Conservation (phyloP, 2,113 vertebrate genomes). For the Micronisus gabar region DNA sequence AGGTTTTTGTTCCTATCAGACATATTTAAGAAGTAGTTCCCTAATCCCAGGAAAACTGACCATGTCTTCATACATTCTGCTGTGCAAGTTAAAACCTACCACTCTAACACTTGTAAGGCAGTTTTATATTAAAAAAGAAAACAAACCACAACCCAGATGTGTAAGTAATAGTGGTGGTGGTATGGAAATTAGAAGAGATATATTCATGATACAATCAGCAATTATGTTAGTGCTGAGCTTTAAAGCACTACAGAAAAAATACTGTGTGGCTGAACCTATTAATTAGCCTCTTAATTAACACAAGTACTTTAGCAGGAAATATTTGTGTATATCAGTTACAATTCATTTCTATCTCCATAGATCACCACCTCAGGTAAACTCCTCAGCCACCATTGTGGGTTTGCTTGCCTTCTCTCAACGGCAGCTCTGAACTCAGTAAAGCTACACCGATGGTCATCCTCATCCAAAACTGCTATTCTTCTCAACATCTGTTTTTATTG, state of each 20-base stretch:
- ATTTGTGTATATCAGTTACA: background rate
- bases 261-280: background rate
- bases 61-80: no score
- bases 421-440: background rate
- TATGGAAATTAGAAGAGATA: background rate
- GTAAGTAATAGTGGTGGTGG: rapidly evolving
- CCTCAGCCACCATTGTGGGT: background rate
- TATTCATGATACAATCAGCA: background rate
- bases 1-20: background rate
- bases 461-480: background rate
- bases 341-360: background rate
- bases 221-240: background rate
- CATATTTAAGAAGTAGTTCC: background rate
- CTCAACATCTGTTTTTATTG: background rate
- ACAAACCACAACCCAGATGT: rapidly evolving
- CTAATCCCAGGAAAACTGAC: background rate
- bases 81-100: background rate
- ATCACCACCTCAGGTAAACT: background rate
- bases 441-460: background rate
- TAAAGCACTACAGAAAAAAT: background rate
- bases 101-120: background rate
- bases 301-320: background rate
- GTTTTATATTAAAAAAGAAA: background rate
- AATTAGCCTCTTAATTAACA: background rate
- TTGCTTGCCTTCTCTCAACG: background rate